Conservation (phyloP, 2,888 invertebrate genomes). For the Netelia fuscicornis region DNA sequence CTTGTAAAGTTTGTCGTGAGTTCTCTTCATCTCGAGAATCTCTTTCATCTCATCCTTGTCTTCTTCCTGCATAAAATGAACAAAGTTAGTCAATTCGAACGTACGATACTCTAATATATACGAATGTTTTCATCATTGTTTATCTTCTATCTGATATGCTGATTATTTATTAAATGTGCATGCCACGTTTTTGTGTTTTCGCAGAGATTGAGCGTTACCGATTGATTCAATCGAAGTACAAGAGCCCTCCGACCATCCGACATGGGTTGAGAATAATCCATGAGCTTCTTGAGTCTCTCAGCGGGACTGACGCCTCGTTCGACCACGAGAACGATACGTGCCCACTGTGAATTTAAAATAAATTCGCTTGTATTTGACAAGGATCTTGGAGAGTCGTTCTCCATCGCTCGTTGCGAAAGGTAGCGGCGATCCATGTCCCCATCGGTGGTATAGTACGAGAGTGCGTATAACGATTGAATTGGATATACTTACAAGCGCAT, state of each 20-base stretch:
- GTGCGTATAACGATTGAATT: conserved; percentile 59
- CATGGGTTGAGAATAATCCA: conserved; percentile 98
- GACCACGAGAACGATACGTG: conserved; percentile 97
- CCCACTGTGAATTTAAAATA: conserved; percentile 90
- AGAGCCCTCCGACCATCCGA: conserved; percentile 94
- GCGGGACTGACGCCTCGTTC: conserved; percentile 98
- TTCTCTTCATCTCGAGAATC: conserved; percentile 95
- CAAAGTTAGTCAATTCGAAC: not conserved
- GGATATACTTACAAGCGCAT: conserved; percentile 25
- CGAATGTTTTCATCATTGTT: too few relatives aligned
- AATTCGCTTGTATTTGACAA: conserved; percentile 39
- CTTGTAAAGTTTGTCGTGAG: conserved; percentile 92
- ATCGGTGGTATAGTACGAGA: conserved; percentile 5
- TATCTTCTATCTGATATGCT: too few relatives aligned
- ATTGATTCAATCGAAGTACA: conserved; percentile 95
- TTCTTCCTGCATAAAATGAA: conserved; percentile 89
- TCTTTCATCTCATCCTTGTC: conserved; percentile 98
- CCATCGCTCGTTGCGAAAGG: conserved; percentile 36
- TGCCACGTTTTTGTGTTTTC: not conserved
- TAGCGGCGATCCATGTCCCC: conserved; percentile 15
- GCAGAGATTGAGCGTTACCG: conserved; percentile 86
- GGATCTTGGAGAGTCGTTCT: conserved; percentile 58
- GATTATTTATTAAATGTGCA: too few relatives aligned
- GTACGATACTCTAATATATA: too few relatives aligned
- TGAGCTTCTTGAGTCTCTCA: conserved; percentile 93